Evolutionary conservation across 2,797 vertebrate species (phyloP), one percentile per base, ranked within the genome.

Genomic region (Malurus leucopterus): DNA sequence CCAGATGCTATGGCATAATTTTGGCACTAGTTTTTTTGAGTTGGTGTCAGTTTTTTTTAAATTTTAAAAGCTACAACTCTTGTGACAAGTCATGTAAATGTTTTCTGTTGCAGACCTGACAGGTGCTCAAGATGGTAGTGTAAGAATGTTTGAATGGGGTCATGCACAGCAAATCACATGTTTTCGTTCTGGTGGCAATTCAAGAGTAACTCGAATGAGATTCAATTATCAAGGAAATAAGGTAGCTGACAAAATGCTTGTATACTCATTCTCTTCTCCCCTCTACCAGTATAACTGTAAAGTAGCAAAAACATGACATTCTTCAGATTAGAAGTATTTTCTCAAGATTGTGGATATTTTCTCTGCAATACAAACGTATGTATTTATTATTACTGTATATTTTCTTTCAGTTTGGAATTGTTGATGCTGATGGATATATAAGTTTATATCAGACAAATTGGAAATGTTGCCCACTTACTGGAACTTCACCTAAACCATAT

Each of bases 201-300:
- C 98, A 79, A 98, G 99, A 95, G 97, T 99, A 86, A 99, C 99
- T 85, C 97, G 99, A 92, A 99, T 99, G 96, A 97, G 98, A 92
- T 99, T 99, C 97, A 99, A 98, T 95, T 98, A 99, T 93, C 99
- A 99, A 95, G 99, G 99, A 93, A 99, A 99, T 97, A 99, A 99
- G 98, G 99, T 99, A 90, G 96, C 95, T 55, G 65, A 41, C 58
- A 57, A 71, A 70, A 91, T 27, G 78, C 9, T 69, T 76, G 26
- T 70, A 22, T 69, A 11, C 3, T 7, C 36, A 34, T 9, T 3
- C 7, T 61, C 9, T 57, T 54, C 13, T 36, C 13, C 4, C 6
- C 7, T 11, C 1, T 4, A 8, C 5, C 29, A 32, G 0, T 27
- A 6, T 43, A 76, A 38, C 4, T 71, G 36, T 46, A 59, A 84